Evolutionary conservation across 2,888 invertebrate species (phyloP), one percentile per base, ranked within the genome.

Genomic region (Eupithecia insigniata): DNA sequence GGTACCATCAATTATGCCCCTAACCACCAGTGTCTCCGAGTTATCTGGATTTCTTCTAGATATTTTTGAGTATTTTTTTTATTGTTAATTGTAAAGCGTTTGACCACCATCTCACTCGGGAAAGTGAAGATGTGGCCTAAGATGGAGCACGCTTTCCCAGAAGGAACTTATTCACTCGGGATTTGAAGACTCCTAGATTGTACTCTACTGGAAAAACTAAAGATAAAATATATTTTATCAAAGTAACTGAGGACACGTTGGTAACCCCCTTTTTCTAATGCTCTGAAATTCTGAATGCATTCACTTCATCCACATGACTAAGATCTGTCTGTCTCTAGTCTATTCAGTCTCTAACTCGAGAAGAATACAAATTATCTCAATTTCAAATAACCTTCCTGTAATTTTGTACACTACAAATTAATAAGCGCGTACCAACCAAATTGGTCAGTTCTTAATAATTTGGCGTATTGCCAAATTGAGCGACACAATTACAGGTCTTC

Each of bases 401-500:
- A 69, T 72, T 73, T 72, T 67, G 69, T 46, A 60, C 39, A 62
- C 64, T 66, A 66, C 71, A 75, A 76, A 75, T 76, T 72, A 72
- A 64, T 71, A 75, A 71, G 66, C 65, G 73, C 61, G 58, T 67
- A 65, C 34, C 70, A 69, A 64, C 78, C 78, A 85, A 85, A 86
- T 86, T 87, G 84, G 79, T 81, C 84, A 84, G 83, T 82, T 79
- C 83, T 76, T 80, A 79, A 80, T 81, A 80, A 86, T 85, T 84
- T 86, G 86, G 87, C 78, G 67, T 46, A 32, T 32, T 74, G 82
- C 85, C 87, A 84, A 86, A 85, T 84, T 82, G 80, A 79, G 78
- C 75, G 77, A 81, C 78, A 78, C 73, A 83, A 84, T 84, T 83
- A 84, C 81, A 80, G 77, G 75, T 76, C 76, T 77, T 81, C 70